Evolutionary conservation across 2,888 invertebrate species (phyloP), one percentile per base, ranked within the genome.

Genomic region (Chydorus sphaericus): DNA sequence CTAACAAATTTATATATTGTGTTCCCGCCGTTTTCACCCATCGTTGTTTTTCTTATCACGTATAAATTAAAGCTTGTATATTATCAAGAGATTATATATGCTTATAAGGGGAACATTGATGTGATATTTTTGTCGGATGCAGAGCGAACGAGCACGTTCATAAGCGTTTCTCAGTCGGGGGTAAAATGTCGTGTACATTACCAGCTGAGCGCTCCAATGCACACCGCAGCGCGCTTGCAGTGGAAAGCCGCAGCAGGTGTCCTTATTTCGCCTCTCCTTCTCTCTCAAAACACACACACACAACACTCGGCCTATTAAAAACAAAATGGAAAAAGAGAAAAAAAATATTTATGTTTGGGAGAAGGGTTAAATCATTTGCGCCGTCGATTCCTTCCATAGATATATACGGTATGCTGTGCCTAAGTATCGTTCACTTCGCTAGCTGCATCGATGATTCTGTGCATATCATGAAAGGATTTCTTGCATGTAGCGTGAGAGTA

Each of bases 111-210:
- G n/a, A n/a, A n/a, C n/a, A n/a, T n/a, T n/a, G n/a, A n/a, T n/a
- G n/a, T n/a, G n/a, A n/a, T n/a, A n/a, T n/a, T n/a, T n/a, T n/a
- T n/a, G n/a, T n/a, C n/a, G n/a, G n/a, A n/a, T n/a, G n/a, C n/a
- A n/a, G n/a, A n/a, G n/a, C n/a, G n/a, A n/a, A n/a, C n/a, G n/a
- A n/a, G n/a, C n/a, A n/a, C n/a, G n/a, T n/a, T 28, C 16, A 44
- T 26, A 44, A 44, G 26, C 28, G 28, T 44, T 44, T 44, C 44
- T 23, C 44, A 44, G 44, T 44, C 44, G 44, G 44, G 44, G 44
- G 44, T 44, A 44, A 44, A 44, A 44, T 44, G 44, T 44, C 44
- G 44, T 44, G 44, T 44, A 44, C 44, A 44, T 44, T 44, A 44
- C 44, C 44, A 44, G 44, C 44, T 23, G 44, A 23, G 44, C 44